Conservation (phyloP, 92 coral and sea anemone genomes). For the Epizoanthus stellaris region DNA sequence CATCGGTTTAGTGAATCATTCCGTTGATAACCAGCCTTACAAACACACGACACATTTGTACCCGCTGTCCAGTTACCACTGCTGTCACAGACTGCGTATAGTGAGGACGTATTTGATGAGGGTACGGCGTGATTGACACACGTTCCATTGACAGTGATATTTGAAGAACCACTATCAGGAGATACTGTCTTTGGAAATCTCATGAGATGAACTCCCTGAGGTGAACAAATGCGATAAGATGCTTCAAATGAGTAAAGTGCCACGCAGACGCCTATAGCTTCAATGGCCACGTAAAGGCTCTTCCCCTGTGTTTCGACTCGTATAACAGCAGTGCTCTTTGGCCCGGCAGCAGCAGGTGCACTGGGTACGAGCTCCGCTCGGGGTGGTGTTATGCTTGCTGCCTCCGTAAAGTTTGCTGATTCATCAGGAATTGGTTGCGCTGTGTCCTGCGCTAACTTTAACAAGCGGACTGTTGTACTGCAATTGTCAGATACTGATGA, state of each 20-base stretch:
- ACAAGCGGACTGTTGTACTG: background rate
- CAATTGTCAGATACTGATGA: background rate
- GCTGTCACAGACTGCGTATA: conserved; percentile 16
- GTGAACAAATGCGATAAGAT: background rate
- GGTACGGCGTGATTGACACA: conserved; percentile 3
- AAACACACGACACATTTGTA: conserved; percentile 1
- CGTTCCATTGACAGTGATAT: background rate
- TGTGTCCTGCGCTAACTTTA: conserved; percentile 14
- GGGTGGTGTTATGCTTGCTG: background rate
- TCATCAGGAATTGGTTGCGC: background rate
- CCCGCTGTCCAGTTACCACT: conserved; percentile 29
- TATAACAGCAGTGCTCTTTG: background rate
- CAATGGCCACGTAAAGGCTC: conserved; percentile 8
- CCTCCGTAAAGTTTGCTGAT: background rate
- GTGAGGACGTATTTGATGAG: background rate
- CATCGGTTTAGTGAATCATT: background rate
- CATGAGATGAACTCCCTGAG: background rate
- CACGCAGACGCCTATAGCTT: background rate
- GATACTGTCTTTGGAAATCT: background rate
- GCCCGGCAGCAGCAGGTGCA: background rate
- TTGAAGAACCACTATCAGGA: background rate
- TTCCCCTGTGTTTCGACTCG: background rate
- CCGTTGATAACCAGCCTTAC: conserved; percentile 13
- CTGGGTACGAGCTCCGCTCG: background rate
- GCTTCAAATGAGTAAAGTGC: conserved; percentile 13